Evolutionary conservation across 2,113 vertebrate genomes (phyloP).

Genomic region (Apus apus): DNA sequence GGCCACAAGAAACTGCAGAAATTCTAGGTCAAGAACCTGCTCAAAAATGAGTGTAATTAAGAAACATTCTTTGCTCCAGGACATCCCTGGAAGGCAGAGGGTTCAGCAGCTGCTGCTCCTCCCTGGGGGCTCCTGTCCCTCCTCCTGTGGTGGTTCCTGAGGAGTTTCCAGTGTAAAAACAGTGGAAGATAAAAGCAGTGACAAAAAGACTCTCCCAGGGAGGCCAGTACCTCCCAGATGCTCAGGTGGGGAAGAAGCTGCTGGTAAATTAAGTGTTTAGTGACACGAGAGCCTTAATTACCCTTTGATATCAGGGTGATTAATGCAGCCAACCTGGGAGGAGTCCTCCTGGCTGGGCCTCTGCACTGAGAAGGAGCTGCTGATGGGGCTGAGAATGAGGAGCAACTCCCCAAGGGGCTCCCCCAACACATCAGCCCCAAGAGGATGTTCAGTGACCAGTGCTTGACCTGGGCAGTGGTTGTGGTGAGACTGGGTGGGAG

Average conservation of each 20-base stretch:
- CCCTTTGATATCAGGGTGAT: accelerated
- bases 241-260: not conserved
- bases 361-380: accelerated
- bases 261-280: accelerated
- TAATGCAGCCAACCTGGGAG: accelerated
- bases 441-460: accelerated
- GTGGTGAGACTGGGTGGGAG: accelerated
- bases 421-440: not conserved
- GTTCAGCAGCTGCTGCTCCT: too few species aligned
- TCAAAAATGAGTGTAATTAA: accelerated
- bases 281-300: too few species aligned
- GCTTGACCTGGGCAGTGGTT: not conserved
- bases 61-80: not conserved
- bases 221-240: too few species aligned
- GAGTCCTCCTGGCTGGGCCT: not conserved
- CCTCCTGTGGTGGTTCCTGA: accelerated
- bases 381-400: not conserved
- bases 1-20: not conserved
- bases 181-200: accelerated
- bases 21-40: not conserved
- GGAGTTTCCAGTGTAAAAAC: not conserved
- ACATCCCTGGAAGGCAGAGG: not conserved
- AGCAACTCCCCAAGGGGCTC: not conserved
- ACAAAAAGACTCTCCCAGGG: accelerated
- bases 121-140: not conserved